Evolutionary conservation across 2,113 vertebrate genomes (phyloP).

Genomic region (Morphnarchus princeps): DNA sequence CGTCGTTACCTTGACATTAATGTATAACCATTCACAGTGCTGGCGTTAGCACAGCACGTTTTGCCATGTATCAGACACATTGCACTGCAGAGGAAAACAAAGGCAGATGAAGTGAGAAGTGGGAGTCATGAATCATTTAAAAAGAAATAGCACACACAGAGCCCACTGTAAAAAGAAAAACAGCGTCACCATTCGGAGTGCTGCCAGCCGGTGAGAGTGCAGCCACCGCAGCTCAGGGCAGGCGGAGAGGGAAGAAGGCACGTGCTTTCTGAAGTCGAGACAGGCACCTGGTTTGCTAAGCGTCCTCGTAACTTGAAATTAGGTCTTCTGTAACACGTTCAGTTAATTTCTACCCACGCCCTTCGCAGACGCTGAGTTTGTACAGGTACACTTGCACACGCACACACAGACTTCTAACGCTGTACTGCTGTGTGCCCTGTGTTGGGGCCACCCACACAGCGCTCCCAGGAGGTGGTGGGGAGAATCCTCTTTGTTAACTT

Average conservation of each 20-base stretch:
- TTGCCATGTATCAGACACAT: constrained; percentile 68
- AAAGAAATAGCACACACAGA: constrained; percentile 26
- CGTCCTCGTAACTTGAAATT: background rate
- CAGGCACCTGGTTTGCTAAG: background rate
- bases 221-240: background rate
- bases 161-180: background rate
- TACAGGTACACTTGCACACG: background rate
- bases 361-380: background rate
- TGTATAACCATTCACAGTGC: background rate
- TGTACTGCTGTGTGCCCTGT: background rate
- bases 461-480: background rate
- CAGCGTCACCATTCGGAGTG: background rate
- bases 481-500: background rate
- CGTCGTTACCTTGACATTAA: constrained; percentile 51
- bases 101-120: constrained; percentile 68
- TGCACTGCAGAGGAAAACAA: constrained; percentile 64
- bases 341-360: background rate
- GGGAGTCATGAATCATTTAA: constrained; percentile 67
- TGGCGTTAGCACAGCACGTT: constrained; percentile 56
- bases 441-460: background rate
- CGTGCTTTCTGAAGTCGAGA: background rate
- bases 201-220: background rate
- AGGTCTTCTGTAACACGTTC: background rate
- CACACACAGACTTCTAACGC: background rate
- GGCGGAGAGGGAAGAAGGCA: background rate